Evolutionary conservation across 2,113 vertebrate species (phyloP), one percentile per base, ranked within the genome.

Genomic region (Lontra canadensis): DNA sequence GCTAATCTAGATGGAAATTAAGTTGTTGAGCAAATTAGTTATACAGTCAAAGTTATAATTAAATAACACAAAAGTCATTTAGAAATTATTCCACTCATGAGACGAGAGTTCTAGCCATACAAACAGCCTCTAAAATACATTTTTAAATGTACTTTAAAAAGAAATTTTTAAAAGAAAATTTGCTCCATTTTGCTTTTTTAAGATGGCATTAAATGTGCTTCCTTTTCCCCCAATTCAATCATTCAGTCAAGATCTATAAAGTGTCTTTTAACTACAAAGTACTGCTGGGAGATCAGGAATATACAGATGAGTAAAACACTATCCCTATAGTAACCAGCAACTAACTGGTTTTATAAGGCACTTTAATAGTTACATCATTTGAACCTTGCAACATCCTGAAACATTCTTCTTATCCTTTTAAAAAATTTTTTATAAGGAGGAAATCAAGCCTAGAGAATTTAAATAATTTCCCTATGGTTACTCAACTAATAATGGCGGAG

Each of bases 351-450:
- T 94, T 88, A 82, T 47, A 88, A 82, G 80, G 57, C 47, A 65
- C 36, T 91, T 96, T 96, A 74, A 87, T 39, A 89, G 59, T 85
- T 81, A 85, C 17, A 36, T 94, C 81, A 94, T 91, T 74, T 67
- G 73, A 81, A 69, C 34, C 26, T 71, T 69, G 47, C 4, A 94
- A 87, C 47, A 92, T 42, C 57, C 44, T 82, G 2, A 88, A 88
- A 93, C 21, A 65, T 83, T 96, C 63, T 39, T 92, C 9, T 34
- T 74, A 26, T 26, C 59, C 59, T 88, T 92, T 82, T 71, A 29
- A n/a, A 67, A 67, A 8, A 4, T 0, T 13, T 67, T 73, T 71
- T 90, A 87, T 6, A 67, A 57, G 83, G 39, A 96, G 39, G 47
- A 69, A 96, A 84, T 42, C 74, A 82, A 87, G 61, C 79, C 86